Evolutionary conservation across 2,113 vertebrate species (phyloP), one percentile per base, ranked within the genome.

Genomic region (Channa maculata): DNA sequence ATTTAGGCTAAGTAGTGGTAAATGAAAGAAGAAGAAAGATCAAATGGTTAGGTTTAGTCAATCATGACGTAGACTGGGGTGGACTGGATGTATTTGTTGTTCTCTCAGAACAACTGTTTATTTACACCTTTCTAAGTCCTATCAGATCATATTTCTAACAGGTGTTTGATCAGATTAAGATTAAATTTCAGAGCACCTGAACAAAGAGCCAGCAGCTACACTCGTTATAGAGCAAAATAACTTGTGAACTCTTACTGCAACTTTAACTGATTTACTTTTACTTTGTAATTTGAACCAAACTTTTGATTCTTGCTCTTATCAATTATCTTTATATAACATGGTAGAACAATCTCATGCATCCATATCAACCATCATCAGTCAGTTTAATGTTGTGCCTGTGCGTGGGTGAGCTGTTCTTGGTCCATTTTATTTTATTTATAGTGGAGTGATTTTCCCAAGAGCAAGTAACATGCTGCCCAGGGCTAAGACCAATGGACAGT

Each of bases 401-500:
- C 48, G 43, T 62, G 49, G 43, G 36, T 53, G 13, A 41, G 45
- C 5, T 66, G 33, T 39, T 44, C 15, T 33, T 6, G 3, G 57
- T 14, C 44, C 8, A 61, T 65, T 74, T 59, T 51, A 63, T 68
- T 10, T 24, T 24, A 24, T 24, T 24, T 24, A 24, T 53, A 12
- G 8, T 51, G 55, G 43, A 15, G 38, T 69, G 24, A 63, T 71
- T 86, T 80, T 24, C 44, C 52, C 53, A 5, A 5, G 15, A 52
- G 63, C 7, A 15, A 24, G 52, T 52, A 58, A 24, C 59, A 77
- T 36, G 39, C 54, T 80, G 60, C 57, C 69, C 38, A 57, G 15
- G 6, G 68, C 64, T 15, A 5, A 58, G 58, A 79, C 64, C 72
- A 76, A 84, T 64, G 69, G 15, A 36, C 44, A 57, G 60, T 34